These are phyloP conservation scores for Agonopterix arenella DNA, from an alignment of 2,888 invertebrate species.

Conservation along the genomic window DNA sequence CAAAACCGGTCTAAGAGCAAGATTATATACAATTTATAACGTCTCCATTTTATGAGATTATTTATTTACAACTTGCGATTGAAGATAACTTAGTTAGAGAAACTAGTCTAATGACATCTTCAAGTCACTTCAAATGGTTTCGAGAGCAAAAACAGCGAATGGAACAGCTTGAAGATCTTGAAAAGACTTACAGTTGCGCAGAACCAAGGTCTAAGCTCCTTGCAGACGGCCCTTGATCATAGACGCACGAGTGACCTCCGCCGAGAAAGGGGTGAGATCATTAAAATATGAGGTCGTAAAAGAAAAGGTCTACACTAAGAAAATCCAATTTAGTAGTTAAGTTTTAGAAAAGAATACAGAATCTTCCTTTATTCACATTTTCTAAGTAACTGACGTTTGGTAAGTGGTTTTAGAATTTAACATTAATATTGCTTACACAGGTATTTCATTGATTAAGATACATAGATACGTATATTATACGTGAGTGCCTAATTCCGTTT, in stretches of 20 bases:
- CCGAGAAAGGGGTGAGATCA: constrained; percentile 17
- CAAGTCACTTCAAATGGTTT: constrained; percentile 10
- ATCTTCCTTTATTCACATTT: too few relatives aligned
- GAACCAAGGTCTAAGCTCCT: constrained; percentile 28
- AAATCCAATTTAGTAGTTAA: too few relatives aligned
- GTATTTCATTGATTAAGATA: too few relatives aligned
- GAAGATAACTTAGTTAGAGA: constrained; percentile 7
- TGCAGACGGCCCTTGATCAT: constrained; percentile 34
- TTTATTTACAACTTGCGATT: too few relatives aligned
- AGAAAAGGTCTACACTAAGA: too few relatives aligned
- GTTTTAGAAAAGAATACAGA: too few relatives aligned
- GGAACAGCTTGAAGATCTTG: background rate
- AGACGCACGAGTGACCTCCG: constrained; percentile 32
- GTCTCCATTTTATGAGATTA: too few relatives aligned
- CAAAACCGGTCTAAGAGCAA: too few relatives aligned
- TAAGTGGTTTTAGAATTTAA: too few relatives aligned
- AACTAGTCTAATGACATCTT: constrained; percentile 25
- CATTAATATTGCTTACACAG: too few relatives aligned
- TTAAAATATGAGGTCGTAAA: constrained; percentile 12
- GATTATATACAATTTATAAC: too few relatives aligned
- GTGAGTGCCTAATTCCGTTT: constrained; percentile 56
- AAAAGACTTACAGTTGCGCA: constrained; percentile 13
- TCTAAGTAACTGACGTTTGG: too few relatives aligned
- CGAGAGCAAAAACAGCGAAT: constrained; percentile 2
- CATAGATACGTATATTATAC: constrained; percentile 13